These are phyloP conservation scores for Microcebus griseorufus DNA, from an alignment of 2,113 vertebrate species.

Conservation along the genomic window DNA sequence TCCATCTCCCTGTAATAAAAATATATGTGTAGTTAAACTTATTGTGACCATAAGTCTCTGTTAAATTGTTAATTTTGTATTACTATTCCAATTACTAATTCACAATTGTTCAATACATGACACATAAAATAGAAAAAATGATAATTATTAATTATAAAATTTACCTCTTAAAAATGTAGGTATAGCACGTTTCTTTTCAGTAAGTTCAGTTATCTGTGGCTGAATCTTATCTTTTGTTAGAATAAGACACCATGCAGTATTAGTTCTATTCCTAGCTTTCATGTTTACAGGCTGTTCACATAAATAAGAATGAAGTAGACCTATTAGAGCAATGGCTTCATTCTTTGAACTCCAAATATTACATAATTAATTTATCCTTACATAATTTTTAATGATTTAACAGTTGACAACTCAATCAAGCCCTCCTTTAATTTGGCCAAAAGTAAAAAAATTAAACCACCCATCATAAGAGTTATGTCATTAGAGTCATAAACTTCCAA, in stretches of 20 bases:
- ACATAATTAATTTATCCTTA: background rate
- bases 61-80: background rate
- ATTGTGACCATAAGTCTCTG: background rate
- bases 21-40: background rate
- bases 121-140: background rate
- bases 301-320: background rate
- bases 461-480: background rate
- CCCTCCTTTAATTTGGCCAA: background rate
- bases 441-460: background rate
- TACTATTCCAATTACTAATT: background rate
- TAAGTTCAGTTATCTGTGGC: background rate
- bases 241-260: background rate
- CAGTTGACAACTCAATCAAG: background rate
- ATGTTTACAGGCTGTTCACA: background rate
- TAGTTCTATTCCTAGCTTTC: background rate
- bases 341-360: background rate
- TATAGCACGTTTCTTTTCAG: background rate
- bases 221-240: background rate
- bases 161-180: background rate
- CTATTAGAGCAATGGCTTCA: background rate
- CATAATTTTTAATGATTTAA: background rate
- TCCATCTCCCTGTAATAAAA: background rate
- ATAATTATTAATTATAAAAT: background rate
- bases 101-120: background rate
- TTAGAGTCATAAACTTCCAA: background rate